Evolutionary conservation across 1,140 invertebrate species (phyloP), one percentile per base, ranked within the genome.

Genomic region (Drosophila orena): DNA sequence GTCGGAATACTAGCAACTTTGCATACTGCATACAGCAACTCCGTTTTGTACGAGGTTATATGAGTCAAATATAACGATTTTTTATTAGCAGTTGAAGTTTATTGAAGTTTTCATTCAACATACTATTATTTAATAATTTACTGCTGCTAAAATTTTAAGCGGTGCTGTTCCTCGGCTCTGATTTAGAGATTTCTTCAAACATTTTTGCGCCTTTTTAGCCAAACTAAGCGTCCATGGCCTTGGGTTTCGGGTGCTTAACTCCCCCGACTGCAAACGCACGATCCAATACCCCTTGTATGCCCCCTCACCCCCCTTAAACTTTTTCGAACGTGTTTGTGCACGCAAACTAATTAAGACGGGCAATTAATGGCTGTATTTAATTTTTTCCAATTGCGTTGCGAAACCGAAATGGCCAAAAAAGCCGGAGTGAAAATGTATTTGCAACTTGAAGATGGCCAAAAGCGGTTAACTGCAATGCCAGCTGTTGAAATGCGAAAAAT

Each of bases 361-460:
- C 68, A 71, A 71, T 70, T 71, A 70, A 71, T 46, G 50, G 57
- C 65, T 79, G 50, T 70, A 47, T 49, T 20, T 44, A 17, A 20
- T 70, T 20, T 14, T 30, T 17, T 8, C 65, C 66, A 70, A 56
- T 70, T 70, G 54, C 55, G 34, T 56, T 70, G 62, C 62, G 24
- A 69, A 17, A 50, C 59, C 54, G 60, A 78, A 78, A 70, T 43
- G 42, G 66, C 68, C 68, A 56, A 75, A 60, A 68, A 50, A 12
- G 60, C 61, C 47, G 57, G 42, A 77, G 80, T 84, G 81, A 84
- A 84, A 84, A 84, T 84, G 60, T 68, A 37, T 69, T 69, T 70
- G 70, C 71, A 79, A 85, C 53, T 64, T 75, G 8, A 43, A 22
- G 34, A 53, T 62, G 55, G 60, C 79, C 72, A 79, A 84, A 83